Conservation (phyloP, 2,888 invertebrate genomes). For the Tortricodes alternella region DNA sequence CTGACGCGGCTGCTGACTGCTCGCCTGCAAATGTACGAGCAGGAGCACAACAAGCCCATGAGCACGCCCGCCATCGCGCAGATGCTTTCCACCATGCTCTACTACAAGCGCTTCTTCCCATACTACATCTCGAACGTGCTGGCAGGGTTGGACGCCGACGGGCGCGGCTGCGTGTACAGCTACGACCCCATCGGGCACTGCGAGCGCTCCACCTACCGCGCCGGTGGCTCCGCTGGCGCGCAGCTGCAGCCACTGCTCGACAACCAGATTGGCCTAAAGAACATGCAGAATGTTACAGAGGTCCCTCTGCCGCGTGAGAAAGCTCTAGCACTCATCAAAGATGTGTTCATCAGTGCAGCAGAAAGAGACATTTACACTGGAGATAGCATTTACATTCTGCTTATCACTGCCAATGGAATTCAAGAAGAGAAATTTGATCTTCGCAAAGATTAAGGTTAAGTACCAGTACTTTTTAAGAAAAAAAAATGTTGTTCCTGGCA, state of each 20-base stretch:
- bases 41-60: conserved; percentile 97
- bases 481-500: not conserved
- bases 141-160: conserved; percentile 96
- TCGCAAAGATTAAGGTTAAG: conserved; percentile 90
- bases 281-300: conserved; percentile 88
- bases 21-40: conserved; percentile 96
- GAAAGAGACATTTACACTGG: conserved; percentile 99
- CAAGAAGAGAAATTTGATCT: conserved; percentile 89
- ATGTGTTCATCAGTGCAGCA: conserved; percentile 98
- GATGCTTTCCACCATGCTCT: conserved; percentile 97
- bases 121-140: conserved; percentile 98
- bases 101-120: conserved; percentile 98
- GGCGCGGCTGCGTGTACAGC: conserved; percentile 96
- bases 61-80: conserved; percentile 96
- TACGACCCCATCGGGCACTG: conserved; percentile 99
- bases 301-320: conserved; percentile 88
- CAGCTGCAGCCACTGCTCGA: conserved; percentile 97
- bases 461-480: conserved; percentile 40
- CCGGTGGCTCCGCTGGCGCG: conserved; percentile 95
- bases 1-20: conserved; percentile 92
- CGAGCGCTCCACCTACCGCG: conserved; percentile 91
- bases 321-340: conserved; percentile 93
- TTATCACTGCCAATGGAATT: conserved; percentile 94
- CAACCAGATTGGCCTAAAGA: conserved; percentile 96
- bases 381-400: conserved; percentile 92